Evolutionary conservation across 2,113 vertebrate genomes (phyloP).

Genomic region (Thryonomys swinderianus): DNA sequence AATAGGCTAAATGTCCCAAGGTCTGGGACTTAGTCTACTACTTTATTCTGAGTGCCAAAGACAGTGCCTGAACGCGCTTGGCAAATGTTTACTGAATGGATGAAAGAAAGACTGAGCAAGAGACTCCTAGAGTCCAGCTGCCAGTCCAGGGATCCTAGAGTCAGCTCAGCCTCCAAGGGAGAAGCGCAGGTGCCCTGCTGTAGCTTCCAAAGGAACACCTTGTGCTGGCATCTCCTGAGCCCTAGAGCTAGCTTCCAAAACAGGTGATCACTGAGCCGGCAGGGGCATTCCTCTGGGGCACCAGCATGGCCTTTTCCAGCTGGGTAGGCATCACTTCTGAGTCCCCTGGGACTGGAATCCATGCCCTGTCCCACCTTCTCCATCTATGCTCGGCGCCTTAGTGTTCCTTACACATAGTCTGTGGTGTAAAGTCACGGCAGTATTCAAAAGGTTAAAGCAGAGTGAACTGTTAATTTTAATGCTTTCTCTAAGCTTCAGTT

Average conservation of each 20-base stretch:
- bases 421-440: conserved; percentile 84
- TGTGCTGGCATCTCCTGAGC: neutral
- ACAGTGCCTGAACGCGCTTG: neutral
- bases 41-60: neutral
- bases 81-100: neutral
- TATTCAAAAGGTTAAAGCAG: conserved; percentile 90
- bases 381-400: neutral
- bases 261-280: neutral
- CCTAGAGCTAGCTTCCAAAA: neutral
- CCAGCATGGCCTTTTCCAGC: neutral
- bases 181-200: neutral
- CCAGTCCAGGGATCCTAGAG: no score
- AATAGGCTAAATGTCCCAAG: neutral
- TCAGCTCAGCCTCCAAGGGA: neutral
- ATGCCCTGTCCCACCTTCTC: neutral
- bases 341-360: neutral
- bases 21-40: neutral
- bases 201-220: neutral
- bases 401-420: conserved; percentile 78
- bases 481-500: conserved; percentile 92
- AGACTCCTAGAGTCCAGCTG: neutral
- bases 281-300: neutral
- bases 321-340: neutral
- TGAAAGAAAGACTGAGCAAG: neutral
- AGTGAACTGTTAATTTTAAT: conserved; percentile 92